Evolutionary conservation across 64 coral and sea anemone genomes (phyloP), one percentile per base, ranked within the genome.

Genomic region (Catalaphyllia jardinei): DNA sequence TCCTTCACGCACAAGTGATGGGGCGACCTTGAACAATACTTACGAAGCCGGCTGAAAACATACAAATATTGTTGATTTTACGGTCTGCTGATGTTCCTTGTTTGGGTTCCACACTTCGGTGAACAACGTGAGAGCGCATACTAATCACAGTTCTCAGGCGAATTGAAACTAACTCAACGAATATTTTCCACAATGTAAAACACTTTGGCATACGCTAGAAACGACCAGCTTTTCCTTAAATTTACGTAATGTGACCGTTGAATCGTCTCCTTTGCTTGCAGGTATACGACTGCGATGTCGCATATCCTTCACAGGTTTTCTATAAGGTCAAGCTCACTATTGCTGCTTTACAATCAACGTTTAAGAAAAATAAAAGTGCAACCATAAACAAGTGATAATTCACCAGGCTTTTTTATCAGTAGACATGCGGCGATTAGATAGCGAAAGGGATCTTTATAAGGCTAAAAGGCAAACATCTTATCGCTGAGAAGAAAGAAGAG

Each of bases 121-220:
- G 31, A 84, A 18, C 63, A 84, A n/a, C 81, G 81, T 84, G 81
- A 84, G 81, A 84, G 81, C 81, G 81, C 81, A 84, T 84, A 84
- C 61, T 84, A 84, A 84, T 84, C 18, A 50, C 10, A 39, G 81
- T 84, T 84, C 81, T 69, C 81, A 84, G 62, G 63, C 11, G 0
- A 69, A 8, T 51, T 18, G 19, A 50, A 30, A 13, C n/a, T 50
- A 19, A 22, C 64, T 67, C 64, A n/a, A 67, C 20, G 25, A 67
- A 67, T n/a, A 67, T 24, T 67, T 67, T 24, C 64, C 64, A 67
- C 64, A 67, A 25, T 67, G 20, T 67, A 9, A 67, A 67, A 67
- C 22, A 24, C 5, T 20, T n/a, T 10, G 10, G 10, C 22, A 71
- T 49, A 10, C 71, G 62, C 24, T 39, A 24, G 22, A 64, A 55